These are phyloP conservation scores for Oxyura jamaicensis DNA, from an alignment of 2,113 vertebrate species.

Conservation along the genomic window DNA sequence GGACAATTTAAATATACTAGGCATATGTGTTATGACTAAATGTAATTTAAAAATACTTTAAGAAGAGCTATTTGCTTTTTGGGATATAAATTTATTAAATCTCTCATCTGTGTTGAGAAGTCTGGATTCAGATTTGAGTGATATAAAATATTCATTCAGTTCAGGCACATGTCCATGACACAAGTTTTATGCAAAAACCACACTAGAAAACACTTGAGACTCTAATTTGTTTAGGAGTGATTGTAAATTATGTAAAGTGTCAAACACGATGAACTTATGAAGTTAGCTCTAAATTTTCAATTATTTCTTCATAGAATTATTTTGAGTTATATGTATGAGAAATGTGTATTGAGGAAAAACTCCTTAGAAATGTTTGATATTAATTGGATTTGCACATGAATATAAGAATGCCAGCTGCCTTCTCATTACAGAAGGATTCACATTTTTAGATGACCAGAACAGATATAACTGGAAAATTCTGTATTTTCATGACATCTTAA, in stretches of 20 bases:
- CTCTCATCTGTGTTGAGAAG: neutral
- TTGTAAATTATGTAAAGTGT: neutral
- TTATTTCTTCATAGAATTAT: neutral
- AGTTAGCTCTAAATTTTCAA: neutral
- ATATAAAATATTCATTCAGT: neutral
- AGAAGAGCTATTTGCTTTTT: neutral
- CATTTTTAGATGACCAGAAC: neutral
- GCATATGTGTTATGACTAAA: neutral
- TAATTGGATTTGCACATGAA: neutral
- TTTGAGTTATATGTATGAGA: neutral
- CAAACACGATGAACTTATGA: neutral
- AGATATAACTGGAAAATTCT: slow-evolving; percentile 25
- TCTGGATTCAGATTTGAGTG: neutral
- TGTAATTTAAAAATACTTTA: neutral
- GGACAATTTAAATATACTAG: neutral
- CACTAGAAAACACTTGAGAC: neutral
- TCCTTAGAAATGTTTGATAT: slow-evolving; percentile 5
- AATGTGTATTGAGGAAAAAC: neutral
- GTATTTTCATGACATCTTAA: slow-evolving; percentile 27
- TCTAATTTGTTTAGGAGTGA: neutral
- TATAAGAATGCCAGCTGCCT: neutral
- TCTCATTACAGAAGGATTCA: neutral
- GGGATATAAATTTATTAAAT: neutral
- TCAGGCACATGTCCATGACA: neutral
- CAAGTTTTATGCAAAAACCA: neutral